Evolutionary conservation across 2,888 invertebrate species (phyloP).

Genomic region (Microctonus aethiopoides): DNA sequence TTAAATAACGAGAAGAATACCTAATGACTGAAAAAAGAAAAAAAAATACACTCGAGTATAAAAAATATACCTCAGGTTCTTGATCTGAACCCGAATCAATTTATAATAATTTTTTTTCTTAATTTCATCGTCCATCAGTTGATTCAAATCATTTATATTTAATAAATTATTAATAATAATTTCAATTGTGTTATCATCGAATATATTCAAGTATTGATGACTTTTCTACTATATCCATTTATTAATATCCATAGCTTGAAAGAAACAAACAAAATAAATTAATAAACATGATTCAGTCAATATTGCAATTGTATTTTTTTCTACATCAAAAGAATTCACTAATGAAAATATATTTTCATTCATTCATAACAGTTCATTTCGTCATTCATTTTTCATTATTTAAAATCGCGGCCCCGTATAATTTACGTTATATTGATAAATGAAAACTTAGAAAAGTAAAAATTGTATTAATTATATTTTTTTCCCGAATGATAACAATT

Average conservation of each 20-base stretch:
- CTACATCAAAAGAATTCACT: not conserved
- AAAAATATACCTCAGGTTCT: slow-evolving; percentile 42
- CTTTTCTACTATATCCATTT: no score
- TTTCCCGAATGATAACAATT: no score
- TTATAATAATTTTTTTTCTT: slow-evolving; percentile 19
- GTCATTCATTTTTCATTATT: not conserved
- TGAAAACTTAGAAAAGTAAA: no score
- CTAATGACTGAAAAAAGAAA: slow-evolving; percentile 43
- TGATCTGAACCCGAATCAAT: slow-evolving; percentile 26
- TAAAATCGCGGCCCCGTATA: not conserved
- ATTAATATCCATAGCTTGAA: no score
- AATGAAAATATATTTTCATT: not conserved
- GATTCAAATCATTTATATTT: slow-evolving; percentile 15
- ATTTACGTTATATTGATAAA: not conserved
- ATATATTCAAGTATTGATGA: no score
- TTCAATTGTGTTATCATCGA: not conserved
- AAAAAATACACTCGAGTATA: slow-evolving; percentile 37
- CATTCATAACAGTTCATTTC: not conserved
- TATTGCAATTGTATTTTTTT: not conserved
- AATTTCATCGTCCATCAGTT: not conserved
- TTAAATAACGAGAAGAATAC: slow-evolving; percentile 28
- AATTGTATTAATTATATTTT: no score
- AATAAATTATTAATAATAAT: not conserved
- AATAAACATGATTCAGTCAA: not conserved
- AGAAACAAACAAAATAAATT: not conserved